Conservation (phyloP, 2,113 vertebrate genomes). For the Anoura caudifer region DNA sequence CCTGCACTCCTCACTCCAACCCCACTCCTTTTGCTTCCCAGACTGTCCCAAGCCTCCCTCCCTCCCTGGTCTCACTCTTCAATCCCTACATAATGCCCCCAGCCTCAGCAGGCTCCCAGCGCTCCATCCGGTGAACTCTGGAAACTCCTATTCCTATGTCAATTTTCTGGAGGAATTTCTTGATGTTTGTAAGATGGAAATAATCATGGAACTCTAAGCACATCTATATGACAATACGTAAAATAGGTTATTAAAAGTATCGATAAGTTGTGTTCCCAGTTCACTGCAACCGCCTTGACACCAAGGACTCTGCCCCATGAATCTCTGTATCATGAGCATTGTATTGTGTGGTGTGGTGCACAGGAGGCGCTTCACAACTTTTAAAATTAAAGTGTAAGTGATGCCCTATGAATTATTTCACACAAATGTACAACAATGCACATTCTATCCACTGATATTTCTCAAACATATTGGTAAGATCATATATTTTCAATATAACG, state of each 20-base stretch:
- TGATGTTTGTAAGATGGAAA: conserved; percentile 20
- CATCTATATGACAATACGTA: neutral
- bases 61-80: neutral
- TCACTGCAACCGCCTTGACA: neutral
- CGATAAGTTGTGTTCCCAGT: neutral
- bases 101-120: neutral
- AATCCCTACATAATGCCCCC: accelerated
- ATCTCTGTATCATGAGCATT: neutral
- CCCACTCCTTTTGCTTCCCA: neutral
- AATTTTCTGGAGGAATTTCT: neutral
- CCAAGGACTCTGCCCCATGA: neutral
- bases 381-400: neutral
- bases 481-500: neutral
- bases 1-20: neutral
- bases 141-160: neutral
- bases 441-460: neutral
- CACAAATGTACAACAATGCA: neutral
- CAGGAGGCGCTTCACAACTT: neutral
- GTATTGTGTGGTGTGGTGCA: neutral
- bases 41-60: too few species aligned
- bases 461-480: neutral
- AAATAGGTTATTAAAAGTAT: neutral
- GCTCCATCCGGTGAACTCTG: neutral
- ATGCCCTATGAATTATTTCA: neutral
- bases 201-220: neutral